These are phyloP conservation scores for Neocrepidodera transversa DNA, from an alignment of 2,888 invertebrate species.

Conservation along the genomic window DNA sequence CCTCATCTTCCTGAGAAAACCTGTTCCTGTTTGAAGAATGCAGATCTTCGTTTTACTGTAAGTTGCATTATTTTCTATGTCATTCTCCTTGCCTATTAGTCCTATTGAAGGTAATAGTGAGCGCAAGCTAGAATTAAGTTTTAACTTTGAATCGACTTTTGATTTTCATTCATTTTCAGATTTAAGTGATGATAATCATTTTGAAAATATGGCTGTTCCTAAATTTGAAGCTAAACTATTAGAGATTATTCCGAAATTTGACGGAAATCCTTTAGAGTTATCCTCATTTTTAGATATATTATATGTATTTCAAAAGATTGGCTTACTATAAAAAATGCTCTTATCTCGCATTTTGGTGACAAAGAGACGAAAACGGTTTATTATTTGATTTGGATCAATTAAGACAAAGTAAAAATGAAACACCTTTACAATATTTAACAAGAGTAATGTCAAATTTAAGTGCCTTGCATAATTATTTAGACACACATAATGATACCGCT, in stretches of 20 bases:
- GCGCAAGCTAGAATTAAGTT: no score
- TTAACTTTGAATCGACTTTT: no score
- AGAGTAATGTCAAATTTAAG: background rate
- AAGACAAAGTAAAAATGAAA: background rate
- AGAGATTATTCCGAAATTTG: background rate
- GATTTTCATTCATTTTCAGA: no score
- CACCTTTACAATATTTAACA: background rate
- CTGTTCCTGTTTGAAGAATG: background rate
- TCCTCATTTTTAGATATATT: background rate
- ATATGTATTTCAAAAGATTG: background rate
- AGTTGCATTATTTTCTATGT: background rate
- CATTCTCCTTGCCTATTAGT: background rate
- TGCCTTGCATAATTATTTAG: no score
- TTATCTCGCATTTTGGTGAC: background rate
- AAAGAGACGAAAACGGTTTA: background rate
- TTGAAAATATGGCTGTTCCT: background rate
- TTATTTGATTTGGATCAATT: background rate
- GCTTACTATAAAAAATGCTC: background rate
- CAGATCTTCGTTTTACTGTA: background rate
- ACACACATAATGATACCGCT: no score
- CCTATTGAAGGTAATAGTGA: background rate
- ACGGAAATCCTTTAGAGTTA: background rate
- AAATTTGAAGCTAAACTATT: background rate
- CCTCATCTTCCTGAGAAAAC: no score
- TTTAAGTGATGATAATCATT: background rate